These are phyloP conservation scores for Pangasius mekongensis DNA, from an alignment of 2,797 vertebrate genomes.

Conservation along the genomic window DNA sequence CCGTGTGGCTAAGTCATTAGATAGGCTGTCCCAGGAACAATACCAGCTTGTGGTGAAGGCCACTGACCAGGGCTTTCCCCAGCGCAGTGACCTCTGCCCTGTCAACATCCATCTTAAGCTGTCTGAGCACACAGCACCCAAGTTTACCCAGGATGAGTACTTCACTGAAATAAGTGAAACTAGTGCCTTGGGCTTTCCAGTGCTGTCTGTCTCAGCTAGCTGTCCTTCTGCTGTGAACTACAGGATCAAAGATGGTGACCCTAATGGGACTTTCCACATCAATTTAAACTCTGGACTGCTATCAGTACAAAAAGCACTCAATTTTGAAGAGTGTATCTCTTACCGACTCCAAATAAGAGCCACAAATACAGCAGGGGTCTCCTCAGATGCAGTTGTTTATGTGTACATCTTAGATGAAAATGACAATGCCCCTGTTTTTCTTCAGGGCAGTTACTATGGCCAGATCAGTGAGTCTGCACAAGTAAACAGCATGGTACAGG, in stretches of 20 bases:
- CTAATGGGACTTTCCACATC: constrained; percentile 82
- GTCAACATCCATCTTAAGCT: constrained; percentile 78
- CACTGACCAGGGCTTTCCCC: constrained; percentile 88
- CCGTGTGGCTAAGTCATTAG: constrained; percentile 76
- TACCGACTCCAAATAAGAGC: constrained; percentile 86
- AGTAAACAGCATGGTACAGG: constrained; percentile 85
- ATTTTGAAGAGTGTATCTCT: constrained; percentile 84
- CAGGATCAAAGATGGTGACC: constrained; percentile 85
- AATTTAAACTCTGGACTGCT: constrained; percentile 88
- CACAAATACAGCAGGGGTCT: constrained; percentile 80
- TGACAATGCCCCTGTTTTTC: constrained; percentile 86
- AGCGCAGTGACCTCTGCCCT: constrained; percentile 81
- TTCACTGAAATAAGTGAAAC: constrained; percentile 89
- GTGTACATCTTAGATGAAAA: constrained; percentile 93
- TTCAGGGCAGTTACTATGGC: constrained; percentile 78
- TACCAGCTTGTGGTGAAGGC: constrained; percentile 88
- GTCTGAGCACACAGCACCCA: constrained; percentile 84
- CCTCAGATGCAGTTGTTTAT: constrained; percentile 74
- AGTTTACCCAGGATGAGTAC: constrained; percentile 84
- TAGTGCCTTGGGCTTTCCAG: constrained; percentile 75
- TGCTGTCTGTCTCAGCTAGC: constrained; percentile 80
- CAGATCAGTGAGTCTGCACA: constrained; percentile 86
- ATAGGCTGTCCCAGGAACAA: constrained; percentile 74
- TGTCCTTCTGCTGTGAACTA: constrained; percentile 86
- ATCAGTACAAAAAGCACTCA: constrained; percentile 78